phyloP scores from a whole-genome alignment of 2,797 vertebrate genomes.

The Peromyscus nudipes region DNA sequence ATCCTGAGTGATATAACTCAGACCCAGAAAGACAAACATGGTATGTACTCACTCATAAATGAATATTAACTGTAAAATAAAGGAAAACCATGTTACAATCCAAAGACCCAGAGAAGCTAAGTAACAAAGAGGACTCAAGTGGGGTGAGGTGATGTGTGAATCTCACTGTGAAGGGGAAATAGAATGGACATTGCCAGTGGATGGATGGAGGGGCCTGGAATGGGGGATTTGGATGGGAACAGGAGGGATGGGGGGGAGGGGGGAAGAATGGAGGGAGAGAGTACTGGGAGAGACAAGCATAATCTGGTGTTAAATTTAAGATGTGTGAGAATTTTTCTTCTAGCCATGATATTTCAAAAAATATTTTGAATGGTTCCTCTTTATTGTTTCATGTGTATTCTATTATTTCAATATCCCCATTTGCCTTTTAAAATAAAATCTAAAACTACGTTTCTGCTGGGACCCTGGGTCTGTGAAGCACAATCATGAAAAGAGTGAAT shows the following conservation, averaged over 20 bases:
- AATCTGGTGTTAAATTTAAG: neutral
- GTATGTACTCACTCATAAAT: neutral
- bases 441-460: neutral
- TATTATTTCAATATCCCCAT: neutral
- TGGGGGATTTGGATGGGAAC: neutral
- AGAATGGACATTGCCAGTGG: neutral
- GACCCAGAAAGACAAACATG: neutral
- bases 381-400: constrained; percentile 16
- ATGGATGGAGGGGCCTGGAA: neutral
- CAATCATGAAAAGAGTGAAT: neutral
- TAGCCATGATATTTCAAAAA: constrained; percentile 29
- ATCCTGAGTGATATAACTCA: neutral
- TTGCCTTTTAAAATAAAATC: constrained; percentile 41
- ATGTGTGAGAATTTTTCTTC: neutral
- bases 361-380: neutral
- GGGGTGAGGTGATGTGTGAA: neutral
- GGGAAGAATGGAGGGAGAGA: neutral
- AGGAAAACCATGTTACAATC: neutral
- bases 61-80: neutral
- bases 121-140: neutral
- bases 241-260: neutral
- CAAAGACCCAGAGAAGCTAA: neutral
- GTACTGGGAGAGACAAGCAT: neutral
- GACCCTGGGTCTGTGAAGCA: constrained; percentile 9
- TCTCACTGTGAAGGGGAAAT: neutral